A percentile compares a stretch with the other conserved stretches of the same genome.
phyloP scores from a whole-genome alignment of 2,113 vertebrate genomes.

The Pampusana beccarii region DNA sequence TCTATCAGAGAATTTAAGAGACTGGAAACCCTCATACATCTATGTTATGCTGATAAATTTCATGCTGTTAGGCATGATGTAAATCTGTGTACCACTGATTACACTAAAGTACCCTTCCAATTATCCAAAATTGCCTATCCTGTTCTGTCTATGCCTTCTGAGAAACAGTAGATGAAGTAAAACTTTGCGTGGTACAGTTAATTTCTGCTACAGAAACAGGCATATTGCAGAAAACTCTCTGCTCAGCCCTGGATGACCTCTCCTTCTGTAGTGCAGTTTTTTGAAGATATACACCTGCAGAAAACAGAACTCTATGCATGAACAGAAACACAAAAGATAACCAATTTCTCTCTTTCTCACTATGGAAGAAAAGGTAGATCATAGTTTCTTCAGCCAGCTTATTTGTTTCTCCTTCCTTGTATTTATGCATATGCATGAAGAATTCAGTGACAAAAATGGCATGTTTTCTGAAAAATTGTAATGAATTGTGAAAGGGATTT shows the following conservation, averaged over 20 bases:
- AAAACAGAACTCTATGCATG: background rate
- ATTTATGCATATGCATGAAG: background rate
- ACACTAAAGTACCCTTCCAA: background rate
- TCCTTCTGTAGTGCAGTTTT: background rate
- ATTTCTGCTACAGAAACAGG: background rate
- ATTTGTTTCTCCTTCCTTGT: background rate
- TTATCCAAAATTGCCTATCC: background rate
- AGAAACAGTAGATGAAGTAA: background rate
- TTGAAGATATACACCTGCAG: background rate
- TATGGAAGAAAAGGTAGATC: background rate
- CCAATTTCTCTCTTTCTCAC: background rate
- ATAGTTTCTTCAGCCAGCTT: background rate
- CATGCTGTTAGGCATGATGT: background rate
- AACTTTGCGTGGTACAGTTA: fast-evolving
- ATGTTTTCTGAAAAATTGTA: background rate
- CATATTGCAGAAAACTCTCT: background rate
- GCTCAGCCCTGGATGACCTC: background rate
- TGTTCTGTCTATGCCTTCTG: background rate
- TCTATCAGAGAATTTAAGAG: background rate
- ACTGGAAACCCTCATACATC: background rate
- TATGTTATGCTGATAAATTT: background rate
- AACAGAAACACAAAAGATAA: background rate
- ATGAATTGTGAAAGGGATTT: background rate
- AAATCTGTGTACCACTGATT: background rate
- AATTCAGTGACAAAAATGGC: background rate